Evolutionary conservation across 2,113 vertebrate species (phyloP), one percentile per base, ranked within the genome.

Genomic region (Hucho hucho): DNA sequence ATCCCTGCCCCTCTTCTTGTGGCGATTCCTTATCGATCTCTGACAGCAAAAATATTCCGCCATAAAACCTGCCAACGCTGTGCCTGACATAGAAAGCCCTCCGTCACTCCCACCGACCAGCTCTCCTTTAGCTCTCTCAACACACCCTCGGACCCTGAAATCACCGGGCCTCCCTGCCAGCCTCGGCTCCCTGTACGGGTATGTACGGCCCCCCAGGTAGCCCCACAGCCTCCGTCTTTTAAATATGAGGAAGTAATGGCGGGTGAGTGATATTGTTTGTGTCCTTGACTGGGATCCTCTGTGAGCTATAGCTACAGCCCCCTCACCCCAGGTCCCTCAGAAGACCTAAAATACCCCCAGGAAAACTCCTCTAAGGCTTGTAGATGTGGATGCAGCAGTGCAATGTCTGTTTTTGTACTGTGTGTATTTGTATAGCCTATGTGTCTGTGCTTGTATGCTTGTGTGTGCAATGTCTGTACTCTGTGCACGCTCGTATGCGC

Each of bases 281-380:
- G 89, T 91, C 91, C 91, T 92, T 92, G 90, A 87, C 89, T 87
- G 79, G 87, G 85, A 84, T 88, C 86, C 86, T 88, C 82, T 83
- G 89, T 87, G 88, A 43, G 37, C 37, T 43, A 11, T 43, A 43
- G 87, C 85, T 79, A 87, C 89, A 87, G 83, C 87, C 89, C 87
- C 84, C 86, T 84, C 87, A 87, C 87, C 82, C 79, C 0, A 16
- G 75, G 69, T 80, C 85, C 86, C 77, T 20, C 9, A 87, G 87
- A 90, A 83, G 72, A 58, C 79, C 82, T 90, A 87, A 90, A 90
- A 80, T 79, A 81, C 74, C 81, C 83, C 79, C 76, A 83, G 81
- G 80, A 90, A 84, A 83, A 89, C 83, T 89, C 84, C 16, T 11
- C 87, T 82, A 76, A 86, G 84, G 86, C 84, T 84, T 80, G 73